phyloP scores from a whole-genome alignment of 30 jellyfish, hydroid and myxozoan species.

The Chironex yamaguchii region DNA sequence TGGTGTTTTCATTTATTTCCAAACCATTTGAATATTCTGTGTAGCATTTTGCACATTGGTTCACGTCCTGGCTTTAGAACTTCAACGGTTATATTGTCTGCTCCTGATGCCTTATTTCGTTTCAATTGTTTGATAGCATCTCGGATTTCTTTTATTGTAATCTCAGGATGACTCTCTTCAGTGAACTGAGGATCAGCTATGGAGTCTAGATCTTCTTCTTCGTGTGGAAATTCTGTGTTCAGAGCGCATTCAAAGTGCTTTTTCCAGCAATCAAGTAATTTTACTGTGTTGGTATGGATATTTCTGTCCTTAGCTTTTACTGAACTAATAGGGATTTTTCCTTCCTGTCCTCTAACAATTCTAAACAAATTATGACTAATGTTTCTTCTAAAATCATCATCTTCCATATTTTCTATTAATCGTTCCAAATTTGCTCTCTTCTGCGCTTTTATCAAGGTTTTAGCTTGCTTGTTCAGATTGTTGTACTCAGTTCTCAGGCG shows the following conservation, averaged over 20 bases:
- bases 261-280: slow-evolving; percentile 15
- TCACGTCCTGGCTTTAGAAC: slow-evolving; percentile 47
- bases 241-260: slow-evolving; percentile 42
- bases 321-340: neutral
- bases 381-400: slow-evolving; percentile 9
- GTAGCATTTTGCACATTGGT: slow-evolving; percentile 8
- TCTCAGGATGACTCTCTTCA: neutral
- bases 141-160: neutral
- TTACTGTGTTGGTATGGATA: slow-evolving; percentile 7
- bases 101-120: slow-evolving; percentile 13
- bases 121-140: neutral
- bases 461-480: neutral
- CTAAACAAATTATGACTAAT: slow-evolving; percentile 28
- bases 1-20: slow-evolving; percentile 19
- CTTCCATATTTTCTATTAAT: slow-evolving; percentile 4
- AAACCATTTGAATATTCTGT: slow-evolving; percentile 8
- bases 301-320: slow-evolving; percentile 19
- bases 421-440: too few relatives aligned
- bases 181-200: neutral
- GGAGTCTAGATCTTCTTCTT: neutral
- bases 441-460: neutral
- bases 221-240: slow-evolving; percentile 35
- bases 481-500: neutral
- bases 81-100: slow-evolving; percentile 35
- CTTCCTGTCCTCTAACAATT: slow-evolving; percentile 47